Percentiles rank a stretch among this genome's conserved stretches.
phyloP scores from a whole-genome alignment of 2,113 vertebrate genomes.

The Oncorhynchus nerka region DNA sequence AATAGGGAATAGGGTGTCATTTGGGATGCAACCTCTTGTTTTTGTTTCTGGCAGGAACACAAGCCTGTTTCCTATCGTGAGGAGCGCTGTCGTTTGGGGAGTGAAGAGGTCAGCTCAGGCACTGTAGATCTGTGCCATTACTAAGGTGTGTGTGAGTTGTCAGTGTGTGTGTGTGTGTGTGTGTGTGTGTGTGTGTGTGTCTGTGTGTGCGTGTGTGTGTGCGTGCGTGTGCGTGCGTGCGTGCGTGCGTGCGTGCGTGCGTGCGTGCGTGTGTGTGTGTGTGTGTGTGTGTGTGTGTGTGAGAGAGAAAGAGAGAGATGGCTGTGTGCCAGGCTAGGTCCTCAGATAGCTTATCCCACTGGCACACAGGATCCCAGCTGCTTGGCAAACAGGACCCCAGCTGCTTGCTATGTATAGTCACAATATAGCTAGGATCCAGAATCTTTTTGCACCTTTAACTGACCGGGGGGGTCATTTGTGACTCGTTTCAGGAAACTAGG shows the following conservation, averaged over 20 bases:
- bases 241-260: neutral
- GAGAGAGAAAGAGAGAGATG: neutral
- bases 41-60: neutral
- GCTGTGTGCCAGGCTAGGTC: neutral
- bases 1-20: too few relatives aligned
- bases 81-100: neutral
- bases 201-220: neutral
- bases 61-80: neutral
- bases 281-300: neutral
- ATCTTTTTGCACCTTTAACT: neutral
- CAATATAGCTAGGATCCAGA: neutral
- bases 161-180: neutral
- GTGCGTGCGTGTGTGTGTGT: too few relatives aligned
- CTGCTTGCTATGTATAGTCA: neutral
- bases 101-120: neutral
- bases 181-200: neutral
- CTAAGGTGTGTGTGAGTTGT: neutral
- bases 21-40: too few relatives aligned
- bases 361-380: neutral
- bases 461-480: neutral
- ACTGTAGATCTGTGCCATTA: neutral
- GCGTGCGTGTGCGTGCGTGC: neutral
- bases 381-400: neutral
- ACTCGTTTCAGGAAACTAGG: too few relatives aligned
- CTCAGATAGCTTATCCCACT: neutral